Evolutionary conservation across 2,113 vertebrate genomes (phyloP).

Genomic region (Brachyistius frenatus): DNA sequence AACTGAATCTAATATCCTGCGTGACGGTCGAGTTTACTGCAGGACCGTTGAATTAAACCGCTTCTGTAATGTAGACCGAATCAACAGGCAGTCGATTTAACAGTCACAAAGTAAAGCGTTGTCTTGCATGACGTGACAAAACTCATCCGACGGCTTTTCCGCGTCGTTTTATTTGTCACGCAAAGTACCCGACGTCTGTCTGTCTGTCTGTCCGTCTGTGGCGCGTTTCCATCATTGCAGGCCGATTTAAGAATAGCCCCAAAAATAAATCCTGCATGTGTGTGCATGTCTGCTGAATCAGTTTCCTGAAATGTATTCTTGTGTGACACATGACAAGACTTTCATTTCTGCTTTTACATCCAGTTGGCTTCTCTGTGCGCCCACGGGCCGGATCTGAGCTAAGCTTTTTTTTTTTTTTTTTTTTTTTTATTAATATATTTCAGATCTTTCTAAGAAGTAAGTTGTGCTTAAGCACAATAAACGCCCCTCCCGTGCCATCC

Average conservation of each 20-base stretch:
- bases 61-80: too few relatives aligned
- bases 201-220: neutral
- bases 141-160: too few relatives aligned
- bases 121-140: too few relatives aligned
- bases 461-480: neutral
- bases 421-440: neutral
- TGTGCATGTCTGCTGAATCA: slow-evolving; percentile 66
- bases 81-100: too few relatives aligned
- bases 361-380: slow-evolving; percentile 5
- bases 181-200: neutral
- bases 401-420: neutral
- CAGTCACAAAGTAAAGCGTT: too few relatives aligned
- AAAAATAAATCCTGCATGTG: slow-evolving; percentile 15
- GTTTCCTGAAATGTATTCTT: slow-evolving; percentile 66
- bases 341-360: slow-evolving; percentile 77
- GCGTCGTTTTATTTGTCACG: neutral
- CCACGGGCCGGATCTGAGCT: neutral
- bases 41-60: too few relatives aligned
- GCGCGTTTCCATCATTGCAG: neutral
- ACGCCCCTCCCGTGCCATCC: neutral
- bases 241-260: slow-evolving; percentile 46
- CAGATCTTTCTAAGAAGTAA: slow-evolving; percentile 31
- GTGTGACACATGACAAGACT: slow-evolving; percentile 68
- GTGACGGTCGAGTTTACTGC: too few relatives aligned
- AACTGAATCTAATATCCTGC: too few relatives aligned